Evolutionary conservation across 2,888 invertebrate genomes (phyloP).

Genomic region (Megamerina dolium): DNA sequence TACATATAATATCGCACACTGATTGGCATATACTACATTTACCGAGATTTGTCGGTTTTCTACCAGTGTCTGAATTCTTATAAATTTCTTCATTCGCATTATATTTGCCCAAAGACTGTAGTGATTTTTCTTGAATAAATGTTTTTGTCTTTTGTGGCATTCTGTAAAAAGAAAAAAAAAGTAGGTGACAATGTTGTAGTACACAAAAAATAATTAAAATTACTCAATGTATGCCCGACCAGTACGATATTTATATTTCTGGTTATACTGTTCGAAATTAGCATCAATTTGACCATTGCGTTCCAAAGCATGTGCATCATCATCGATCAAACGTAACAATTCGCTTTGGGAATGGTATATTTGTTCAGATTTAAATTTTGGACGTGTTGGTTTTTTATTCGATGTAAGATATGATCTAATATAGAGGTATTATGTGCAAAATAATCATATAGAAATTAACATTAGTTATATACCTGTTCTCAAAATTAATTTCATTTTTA

Average conservation of each 20-base stretch:
- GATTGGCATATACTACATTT: constrained; percentile 24
- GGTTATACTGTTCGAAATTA: neutral
- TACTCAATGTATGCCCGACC: constrained; percentile 32
- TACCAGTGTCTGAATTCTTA: constrained; percentile 3
- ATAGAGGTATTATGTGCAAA: no score
- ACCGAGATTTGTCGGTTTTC: constrained; percentile 3
- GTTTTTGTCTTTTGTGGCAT: constrained; percentile 23
- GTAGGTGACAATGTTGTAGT: no score
- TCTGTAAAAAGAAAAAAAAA: constrained; percentile 20
- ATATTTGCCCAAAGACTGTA: constrained; percentile 21
- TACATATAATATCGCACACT: constrained; percentile 26
- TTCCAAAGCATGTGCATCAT: constrained; percentile 34
- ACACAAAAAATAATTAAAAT: no score
- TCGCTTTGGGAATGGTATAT: no score
- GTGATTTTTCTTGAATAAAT: constrained; percentile 24
- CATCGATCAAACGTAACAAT: constrained; percentile 30
- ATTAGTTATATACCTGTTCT: constrained; percentile 13
- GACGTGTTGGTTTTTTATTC: constrained; percentile 24
- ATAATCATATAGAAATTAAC: neutral
- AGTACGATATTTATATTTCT: constrained; percentile 26
- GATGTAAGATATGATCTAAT: constrained; percentile 30
- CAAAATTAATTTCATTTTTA: constrained; percentile 20
- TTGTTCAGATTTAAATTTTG: constrained; percentile 25
- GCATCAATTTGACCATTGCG: constrained; percentile 23
- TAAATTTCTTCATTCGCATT: constrained; percentile 8